Base-by-base conservation (phyloP, 2,888 invertebrate genomes). In the Agonopterix arenella region DNA sequence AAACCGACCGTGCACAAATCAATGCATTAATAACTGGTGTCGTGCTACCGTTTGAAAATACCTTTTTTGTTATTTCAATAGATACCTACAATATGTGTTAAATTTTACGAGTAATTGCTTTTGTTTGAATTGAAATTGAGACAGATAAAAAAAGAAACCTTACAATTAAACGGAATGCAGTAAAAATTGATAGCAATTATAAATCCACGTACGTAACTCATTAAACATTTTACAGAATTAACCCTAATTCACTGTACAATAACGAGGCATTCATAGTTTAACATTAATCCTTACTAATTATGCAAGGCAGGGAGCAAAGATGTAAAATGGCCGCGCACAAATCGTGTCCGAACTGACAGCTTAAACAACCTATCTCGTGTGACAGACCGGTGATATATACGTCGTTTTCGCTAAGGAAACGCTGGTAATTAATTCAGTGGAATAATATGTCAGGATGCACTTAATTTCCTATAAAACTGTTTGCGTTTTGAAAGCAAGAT, bases 231-330 rank as follows among this genome's bases (percentile, higher is more conserved):
- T 46, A 43, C 47, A 43, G 68, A 70, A 73, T 73, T 68, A 74
- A 73, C 71, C 70, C 69, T 76, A 79, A 78, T 76, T 70, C 66
- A 68, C 72, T 66, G 68, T 63, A 70, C 76, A 80, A 79, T 75
- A 80, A 76, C 77, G 73, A 79, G 73, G 82, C 84, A 76, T 76
- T 81, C 83, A 83, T 79, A 81, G 80, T 73, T 64, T 62, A 73
- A 68, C 83, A 85, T 86, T 88, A 88, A 88, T 86, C 80, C 80
- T 76, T 70, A 79, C 84, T 88, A 88, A 88, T 89, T 86, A 86
- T 81, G 80, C 82, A 84, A 83, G 82, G 79, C 80, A 77, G 68
- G 76, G 77, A 82, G 84, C 79, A 79, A 82, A 84, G 84, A 84
- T 83, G 80, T 79, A 83, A 84, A 82, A 85, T 84, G 82, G 77